Evolutionary conservation across 2,888 invertebrate genomes (phyloP).

Genomic region (Cantharis nigra): DNA sequence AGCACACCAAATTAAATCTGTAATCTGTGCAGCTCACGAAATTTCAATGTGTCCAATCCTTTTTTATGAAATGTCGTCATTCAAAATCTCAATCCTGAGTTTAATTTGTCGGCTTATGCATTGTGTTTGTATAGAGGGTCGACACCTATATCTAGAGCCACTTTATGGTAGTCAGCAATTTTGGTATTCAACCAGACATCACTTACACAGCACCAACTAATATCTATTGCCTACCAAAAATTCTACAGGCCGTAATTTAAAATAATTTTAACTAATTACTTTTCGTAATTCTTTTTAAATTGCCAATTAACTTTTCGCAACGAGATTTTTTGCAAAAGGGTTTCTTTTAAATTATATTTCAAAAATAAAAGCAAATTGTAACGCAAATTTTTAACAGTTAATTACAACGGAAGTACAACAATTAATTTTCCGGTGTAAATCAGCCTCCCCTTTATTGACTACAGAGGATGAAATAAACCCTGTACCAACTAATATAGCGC

Average conservation of each 20-base stretch:
- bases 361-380: not conserved
- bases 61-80: slow-evolving; percentile 49
- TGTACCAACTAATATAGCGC: slow-evolving; percentile 47
- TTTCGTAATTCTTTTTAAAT: not conserved
- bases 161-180: slow-evolving; percentile 49
- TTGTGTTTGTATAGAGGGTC: slow-evolving; percentile 52
- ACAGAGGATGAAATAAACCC: slow-evolving; percentile 43
- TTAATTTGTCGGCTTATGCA: slow-evolving; percentile 54
- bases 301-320: not conserved
- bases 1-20: slow-evolving; percentile 28
- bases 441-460: slow-evolving; percentile 43
- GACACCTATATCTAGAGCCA: slow-evolving; percentile 47
- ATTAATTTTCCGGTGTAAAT: slow-evolving; percentile 35
- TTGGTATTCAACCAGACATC: slow-evolving; percentile 43
- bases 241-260: not conserved
- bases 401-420: slow-evolving; percentile 3
- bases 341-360: not conserved
- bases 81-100: slow-evolving; percentile 38
- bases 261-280: not conserved
- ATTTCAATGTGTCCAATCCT: slow-evolving; percentile 47
- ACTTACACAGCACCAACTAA: slow-evolving; percentile 39
- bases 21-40: slow-evolving; percentile 37
- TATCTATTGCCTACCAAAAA: not conserved
- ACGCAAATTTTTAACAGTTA: not conserved
- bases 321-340: not conserved